A percentile compares a stretch with the other conserved stretches of the same genome.
These are phyloP conservation scores for Callithrix jacchus DNA, from an alignment of 2,113 vertebrate genomes.

Conservation along the genomic window DNA sequence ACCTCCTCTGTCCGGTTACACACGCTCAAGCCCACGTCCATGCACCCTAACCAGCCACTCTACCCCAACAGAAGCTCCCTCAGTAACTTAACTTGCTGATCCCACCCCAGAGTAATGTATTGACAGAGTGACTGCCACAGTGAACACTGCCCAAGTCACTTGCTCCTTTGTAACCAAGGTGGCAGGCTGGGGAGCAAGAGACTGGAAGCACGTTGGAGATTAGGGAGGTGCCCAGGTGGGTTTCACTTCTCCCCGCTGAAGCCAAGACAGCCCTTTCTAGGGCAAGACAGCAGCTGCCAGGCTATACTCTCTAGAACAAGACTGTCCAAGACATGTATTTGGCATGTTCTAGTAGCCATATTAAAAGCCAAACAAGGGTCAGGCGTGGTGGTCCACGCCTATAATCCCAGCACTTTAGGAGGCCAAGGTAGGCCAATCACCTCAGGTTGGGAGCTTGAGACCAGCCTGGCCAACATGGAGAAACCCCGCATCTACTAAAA, in stretches of 20 bases:
- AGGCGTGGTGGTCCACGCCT: too few species aligned
- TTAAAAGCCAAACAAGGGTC: not conserved
- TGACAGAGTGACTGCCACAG: not conserved
- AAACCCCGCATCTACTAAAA: too few species aligned
- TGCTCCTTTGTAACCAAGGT: not conserved
- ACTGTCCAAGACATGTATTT: not conserved
- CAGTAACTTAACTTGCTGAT: not conserved
- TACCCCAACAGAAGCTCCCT: not conserved
- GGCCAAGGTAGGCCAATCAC: too few species aligned
- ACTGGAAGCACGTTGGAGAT: accelerated
- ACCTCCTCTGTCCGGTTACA: not conserved
- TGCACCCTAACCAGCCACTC: not conserved
- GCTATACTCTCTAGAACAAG: not conserved
- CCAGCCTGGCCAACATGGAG: too few species aligned
- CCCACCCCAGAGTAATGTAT: not conserved
- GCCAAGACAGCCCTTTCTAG: not conserved
- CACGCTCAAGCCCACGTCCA: not conserved
- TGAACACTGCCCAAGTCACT: too few species aligned
- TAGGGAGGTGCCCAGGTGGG: too few species aligned
- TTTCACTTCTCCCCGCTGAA: not conserved
- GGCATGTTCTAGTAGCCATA: not conserved
- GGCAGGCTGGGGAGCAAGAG: not conserved
- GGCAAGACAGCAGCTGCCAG: not conserved
- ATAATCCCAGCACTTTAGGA: too few species aligned
- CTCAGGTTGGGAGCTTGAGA: too few species aligned